phyloP scores from a whole-genome alignment of 2,888 invertebrate genomes.

The Melieria crassipennis region DNA sequence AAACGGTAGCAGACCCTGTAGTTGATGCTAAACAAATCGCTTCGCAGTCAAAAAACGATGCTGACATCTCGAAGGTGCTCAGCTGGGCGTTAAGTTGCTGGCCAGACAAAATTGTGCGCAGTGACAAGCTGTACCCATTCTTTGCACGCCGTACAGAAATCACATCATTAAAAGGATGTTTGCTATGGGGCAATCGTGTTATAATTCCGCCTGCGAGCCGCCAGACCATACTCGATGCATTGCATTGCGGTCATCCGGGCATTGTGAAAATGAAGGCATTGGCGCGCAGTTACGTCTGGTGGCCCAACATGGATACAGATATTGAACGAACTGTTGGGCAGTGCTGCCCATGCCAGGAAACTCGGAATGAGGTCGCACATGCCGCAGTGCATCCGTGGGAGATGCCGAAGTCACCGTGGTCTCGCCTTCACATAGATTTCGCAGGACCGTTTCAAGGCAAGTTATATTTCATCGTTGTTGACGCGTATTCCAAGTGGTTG shows the following conservation, averaged over 20 bases:
- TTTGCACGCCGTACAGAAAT: background rate
- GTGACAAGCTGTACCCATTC: conserved; percentile 24
- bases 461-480: conserved; percentile 30
- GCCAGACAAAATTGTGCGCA: conserved; percentile 25
- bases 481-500: conserved; percentile 37
- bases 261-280: conserved; percentile 13
- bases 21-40: conserved; percentile 25
- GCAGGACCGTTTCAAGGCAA: conserved; percentile 29
- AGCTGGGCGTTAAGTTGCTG: conserved; percentile 41
- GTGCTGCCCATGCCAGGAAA: conserved; percentile 34
- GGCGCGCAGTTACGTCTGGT: conserved; percentile 13
- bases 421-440: conserved; percentile 33
- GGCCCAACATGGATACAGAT: conserved; percentile 15
- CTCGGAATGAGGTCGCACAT: conserved; percentile 27
- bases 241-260: conserved; percentile 15
- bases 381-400: conserved; percentile 27
- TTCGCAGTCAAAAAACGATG: conserved; percentile 24
- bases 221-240: background rate
- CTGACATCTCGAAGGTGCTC: conserved; percentile 29
- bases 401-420: conserved; percentile 23
- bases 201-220: conserved; percentile 25
- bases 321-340: conserved; percentile 26
- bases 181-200: conserved; percentile 38
- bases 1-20: conserved; percentile 14
- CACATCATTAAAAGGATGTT: conserved; percentile 33